Evolutionary conservation across 2,797 vertebrate species (phyloP).

Genomic region (Lagocephalus sceleratus): DNA sequence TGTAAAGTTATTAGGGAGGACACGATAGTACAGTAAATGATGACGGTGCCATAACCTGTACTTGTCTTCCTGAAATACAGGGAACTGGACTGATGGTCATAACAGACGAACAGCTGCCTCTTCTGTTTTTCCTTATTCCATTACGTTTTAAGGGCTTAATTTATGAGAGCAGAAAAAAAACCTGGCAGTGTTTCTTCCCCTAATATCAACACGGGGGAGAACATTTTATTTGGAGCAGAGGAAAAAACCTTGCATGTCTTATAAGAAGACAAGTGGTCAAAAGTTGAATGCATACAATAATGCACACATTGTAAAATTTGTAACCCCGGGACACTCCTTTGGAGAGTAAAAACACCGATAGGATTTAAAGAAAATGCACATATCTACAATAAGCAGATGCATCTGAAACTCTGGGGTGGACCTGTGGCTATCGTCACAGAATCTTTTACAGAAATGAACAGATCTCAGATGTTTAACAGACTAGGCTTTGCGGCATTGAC

Average conservation of each 20-base stretch:
- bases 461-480: neutral
- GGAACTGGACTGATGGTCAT: neutral
- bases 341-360: too few relatives aligned
- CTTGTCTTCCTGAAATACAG: neutral
- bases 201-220: neutral
- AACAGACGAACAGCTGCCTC: neutral
- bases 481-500: neutral
- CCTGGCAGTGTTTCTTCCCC: neutral
- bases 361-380: neutral
- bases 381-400: neutral
- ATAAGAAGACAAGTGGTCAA: neutral
- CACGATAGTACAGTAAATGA: slow-evolving; percentile 7
- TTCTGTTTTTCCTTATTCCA: neutral
- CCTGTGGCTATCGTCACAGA: too few relatives aligned
- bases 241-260: neutral
- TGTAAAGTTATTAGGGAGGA: slow-evolving; percentile 18
- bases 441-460: too few relatives aligned
- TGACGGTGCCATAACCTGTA: slow-evolving; percentile 1
- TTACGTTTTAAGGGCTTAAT: neutral
- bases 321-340: too few relatives aligned
- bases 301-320: neutral
- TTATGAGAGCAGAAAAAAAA: neutral
- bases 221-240: neutral
- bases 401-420: too few relatives aligned
- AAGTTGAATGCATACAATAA: neutral